Conservation (phyloP, 2,888 invertebrate species). For the Drosophila siamana region DNA sequence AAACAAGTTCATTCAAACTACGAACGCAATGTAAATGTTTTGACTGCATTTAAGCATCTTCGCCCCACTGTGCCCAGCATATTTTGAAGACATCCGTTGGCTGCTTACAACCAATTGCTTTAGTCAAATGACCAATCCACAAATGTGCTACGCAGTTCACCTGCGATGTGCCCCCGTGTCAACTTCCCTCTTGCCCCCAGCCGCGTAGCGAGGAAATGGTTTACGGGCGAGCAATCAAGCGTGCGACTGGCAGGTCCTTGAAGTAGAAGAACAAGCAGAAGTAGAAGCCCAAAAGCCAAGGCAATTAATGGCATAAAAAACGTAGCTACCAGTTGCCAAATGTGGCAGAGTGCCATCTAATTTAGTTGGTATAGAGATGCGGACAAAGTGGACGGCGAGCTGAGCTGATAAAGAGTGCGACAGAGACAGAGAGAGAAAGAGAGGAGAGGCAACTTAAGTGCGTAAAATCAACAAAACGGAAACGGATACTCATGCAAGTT, state of each 20-base stretch:
- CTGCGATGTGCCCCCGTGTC: slow-evolving; percentile 14
- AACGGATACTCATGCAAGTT: slow-evolving; percentile 76
- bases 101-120: slow-evolving; percentile 19
- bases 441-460: slow-evolving; percentile 51
- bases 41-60: neutral
- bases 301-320: slow-evolving; percentile 71
- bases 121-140: slow-evolving; percentile 60
- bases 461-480: slow-evolving; percentile 71
- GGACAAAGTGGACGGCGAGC: slow-evolving; percentile 1
- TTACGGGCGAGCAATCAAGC: slow-evolving; percentile 65
- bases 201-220: slow-evolving; percentile 29
- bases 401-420: neutral
- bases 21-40: neutral
- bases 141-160: slow-evolving; percentile 41
- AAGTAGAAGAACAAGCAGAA: slow-evolving; percentile 5
- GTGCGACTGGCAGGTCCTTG: slow-evolving; percentile 41
- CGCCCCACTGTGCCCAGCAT: neutral
- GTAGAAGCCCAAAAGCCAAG: slow-evolving; percentile 36
- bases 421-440: no score
- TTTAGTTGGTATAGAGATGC: slow-evolving; percentile 45
- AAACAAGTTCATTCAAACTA: no score
- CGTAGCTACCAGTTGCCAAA: slow-evolving; percentile 31
- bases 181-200: neutral
- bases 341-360: slow-evolving; percentile 44
- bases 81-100: neutral